phyloP scores from a whole-genome alignment of 92 coral and sea anemone genomes.

The Epizoanthus illoricatus region DNA sequence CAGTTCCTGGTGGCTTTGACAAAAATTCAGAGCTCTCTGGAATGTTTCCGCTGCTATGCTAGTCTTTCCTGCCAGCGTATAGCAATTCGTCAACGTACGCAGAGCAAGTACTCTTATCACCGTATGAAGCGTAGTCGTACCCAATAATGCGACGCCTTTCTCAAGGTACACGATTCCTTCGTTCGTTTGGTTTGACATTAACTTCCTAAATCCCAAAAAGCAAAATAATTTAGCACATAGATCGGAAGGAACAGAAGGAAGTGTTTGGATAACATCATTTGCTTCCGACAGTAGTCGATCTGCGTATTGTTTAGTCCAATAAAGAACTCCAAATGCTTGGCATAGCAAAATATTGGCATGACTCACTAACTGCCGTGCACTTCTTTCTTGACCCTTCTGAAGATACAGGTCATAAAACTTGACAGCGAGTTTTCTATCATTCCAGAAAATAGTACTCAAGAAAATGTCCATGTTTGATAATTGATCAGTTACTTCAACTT shows the following conservation, averaged over 20 bases:
- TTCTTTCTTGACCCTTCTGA: not conserved
- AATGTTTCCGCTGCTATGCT: not conserved
- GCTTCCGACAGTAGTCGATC: not conserved
- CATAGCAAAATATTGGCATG: not conserved
- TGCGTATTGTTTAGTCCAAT: not conserved
- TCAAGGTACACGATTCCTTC: not conserved
- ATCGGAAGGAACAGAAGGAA: not conserved
- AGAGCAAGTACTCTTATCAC: not conserved
- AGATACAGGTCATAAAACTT: constrained; percentile 15
- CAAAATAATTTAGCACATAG: not conserved
- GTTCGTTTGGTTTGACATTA: not conserved
- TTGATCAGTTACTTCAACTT: not conserved
- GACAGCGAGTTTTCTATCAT: not conserved
- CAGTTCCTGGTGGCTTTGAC: not conserved
- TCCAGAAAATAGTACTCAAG: constrained; percentile 16
- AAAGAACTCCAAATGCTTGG: constrained; percentile 1
- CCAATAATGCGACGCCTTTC: not conserved
- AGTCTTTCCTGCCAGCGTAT: not conserved
- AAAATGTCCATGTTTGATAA: constrained; percentile 15
- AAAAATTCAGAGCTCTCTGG: not conserved
- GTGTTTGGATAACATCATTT: not conserved
- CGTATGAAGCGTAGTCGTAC: not conserved
- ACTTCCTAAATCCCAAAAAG: constrained; percentile 1
- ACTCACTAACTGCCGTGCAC: not conserved
- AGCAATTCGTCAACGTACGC: constrained; percentile 1